Percentiles rank a stretch among this genome's conserved stretches.
Evolutionary conservation across 1,140 invertebrate genomes (phyloP).

Genomic region (Antheraea mylitta): DNA sequence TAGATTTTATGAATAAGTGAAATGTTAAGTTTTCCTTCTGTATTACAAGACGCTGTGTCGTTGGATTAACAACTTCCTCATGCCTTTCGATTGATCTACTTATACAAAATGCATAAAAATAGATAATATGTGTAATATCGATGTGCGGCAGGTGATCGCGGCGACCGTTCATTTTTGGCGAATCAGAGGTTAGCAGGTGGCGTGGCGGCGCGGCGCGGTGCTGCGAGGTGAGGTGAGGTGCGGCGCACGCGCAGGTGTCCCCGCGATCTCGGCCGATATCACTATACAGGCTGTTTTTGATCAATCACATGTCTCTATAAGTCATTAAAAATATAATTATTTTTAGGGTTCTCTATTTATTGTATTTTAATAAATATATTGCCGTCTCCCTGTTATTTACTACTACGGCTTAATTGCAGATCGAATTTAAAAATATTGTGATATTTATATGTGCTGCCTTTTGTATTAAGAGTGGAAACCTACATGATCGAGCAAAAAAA

Average conservation of each 20-base stretch:
- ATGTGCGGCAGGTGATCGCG: slow-evolving; percentile 54
- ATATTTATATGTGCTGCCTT: no score
- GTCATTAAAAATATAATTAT: background rate
- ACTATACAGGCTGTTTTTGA: slow-evolving; percentile 53
- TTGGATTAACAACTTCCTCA: no score
- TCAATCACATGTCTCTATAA: slow-evolving; percentile 25
- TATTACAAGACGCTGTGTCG: no score
- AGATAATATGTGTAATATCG: slow-evolving; percentile 9
- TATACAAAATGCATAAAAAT: no score
- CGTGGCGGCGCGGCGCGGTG: no score
- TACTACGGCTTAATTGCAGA: no score
- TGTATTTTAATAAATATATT: background rate
- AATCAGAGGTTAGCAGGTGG: slow-evolving; percentile 69
- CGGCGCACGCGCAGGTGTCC: slow-evolving; percentile 60
- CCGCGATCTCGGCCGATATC: slow-evolving; percentile 69
- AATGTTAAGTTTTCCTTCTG: no score
- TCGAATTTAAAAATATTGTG: no score
- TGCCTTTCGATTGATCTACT: no score
- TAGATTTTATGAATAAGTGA: no score
- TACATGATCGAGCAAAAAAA: no score
- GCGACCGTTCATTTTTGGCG: slow-evolving; percentile 68
- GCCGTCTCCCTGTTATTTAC: background rate
- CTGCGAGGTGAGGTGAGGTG: background rate
- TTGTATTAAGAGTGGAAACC: no score
- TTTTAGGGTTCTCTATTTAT: background rate